Evolutionary conservation across 2,113 vertebrate species (phyloP).

Genomic region (Leptodactylus fuscus): DNA sequence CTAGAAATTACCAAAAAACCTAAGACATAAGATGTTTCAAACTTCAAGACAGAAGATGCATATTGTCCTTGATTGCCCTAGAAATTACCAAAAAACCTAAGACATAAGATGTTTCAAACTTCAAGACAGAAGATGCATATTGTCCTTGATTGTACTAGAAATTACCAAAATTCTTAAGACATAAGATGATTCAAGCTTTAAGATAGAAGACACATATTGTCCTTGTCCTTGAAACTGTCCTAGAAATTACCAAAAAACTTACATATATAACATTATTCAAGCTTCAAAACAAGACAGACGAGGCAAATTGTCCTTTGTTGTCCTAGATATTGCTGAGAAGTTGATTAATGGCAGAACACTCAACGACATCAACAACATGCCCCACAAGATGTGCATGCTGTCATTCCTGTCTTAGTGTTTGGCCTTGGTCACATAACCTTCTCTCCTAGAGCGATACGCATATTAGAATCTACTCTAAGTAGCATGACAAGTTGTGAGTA

Average conservation of each 20-base stretch:
- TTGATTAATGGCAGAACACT: not conserved
- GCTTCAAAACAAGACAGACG: not conserved
- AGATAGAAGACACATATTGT: not conserved
- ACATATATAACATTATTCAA: not conserved
- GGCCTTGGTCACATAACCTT: not conserved
- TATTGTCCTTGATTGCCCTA: not conserved
- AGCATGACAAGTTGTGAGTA: not conserved
- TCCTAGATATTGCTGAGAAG: constrained; percentile 8
- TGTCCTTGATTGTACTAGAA: not conserved
- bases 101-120: not conserved
- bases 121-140: not conserved
- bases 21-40: not conserved
- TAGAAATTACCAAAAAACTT: not conserved
- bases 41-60: not conserved
- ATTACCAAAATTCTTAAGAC: not conserved
- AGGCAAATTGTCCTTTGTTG: too few species aligned
- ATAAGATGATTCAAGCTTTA: not conserved
- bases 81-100: not conserved
- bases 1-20: not conserved
- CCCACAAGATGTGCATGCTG: not conserved
- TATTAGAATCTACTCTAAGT: too few species aligned
- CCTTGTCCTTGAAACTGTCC: not conserved
- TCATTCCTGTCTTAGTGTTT: not conserved
- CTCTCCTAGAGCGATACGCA: too few species aligned
- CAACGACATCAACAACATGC: not conserved